Conservation (phyloP, 2,888 invertebrate genomes). For the Caenorhabditis japonica region DNA sequence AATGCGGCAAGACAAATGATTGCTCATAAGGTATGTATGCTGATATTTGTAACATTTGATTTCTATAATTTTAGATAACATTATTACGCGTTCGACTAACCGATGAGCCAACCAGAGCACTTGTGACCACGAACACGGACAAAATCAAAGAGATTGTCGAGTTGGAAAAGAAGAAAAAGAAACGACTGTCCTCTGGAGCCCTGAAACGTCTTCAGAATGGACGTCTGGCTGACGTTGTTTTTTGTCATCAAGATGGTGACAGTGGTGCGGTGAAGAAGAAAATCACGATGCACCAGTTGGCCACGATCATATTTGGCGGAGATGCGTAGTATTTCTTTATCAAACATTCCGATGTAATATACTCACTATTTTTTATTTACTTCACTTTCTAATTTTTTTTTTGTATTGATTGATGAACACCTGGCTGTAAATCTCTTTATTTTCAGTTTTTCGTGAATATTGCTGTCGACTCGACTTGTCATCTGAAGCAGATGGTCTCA, state of each 20-base stretch:
- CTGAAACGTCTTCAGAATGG: slow-evolving; percentile 26
- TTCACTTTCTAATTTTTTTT: no score
- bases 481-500: no score
- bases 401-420: no score
- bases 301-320: slow-evolving; percentile 29
- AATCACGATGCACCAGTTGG: slow-evolving; percentile 44
- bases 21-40: slow-evolving; percentile 80
- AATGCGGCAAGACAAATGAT: slow-evolving; percentile 87
- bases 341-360: no score
- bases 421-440: no score
- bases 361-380: no score
- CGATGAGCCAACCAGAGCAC: neutral
- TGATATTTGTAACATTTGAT: neutral
- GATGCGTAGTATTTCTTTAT: no score
- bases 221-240: slow-evolving; percentile 25
- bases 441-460: no score
- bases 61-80: slow-evolving; percentile 26
- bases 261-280: slow-evolving; percentile 59
- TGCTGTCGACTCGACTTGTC: no score
- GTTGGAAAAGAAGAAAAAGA: slow-evolving; percentile 17
- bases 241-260: slow-evolving; percentile 43
- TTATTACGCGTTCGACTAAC: slow-evolving; percentile 31
- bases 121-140: slow-evolving; percentile 25
- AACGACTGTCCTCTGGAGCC: slow-evolving; percentile 42
- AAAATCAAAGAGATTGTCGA: slow-evolving; percentile 50